Conservation (phyloP, 2,797 vertebrate genomes). For the Squalus acanthias region DNA sequence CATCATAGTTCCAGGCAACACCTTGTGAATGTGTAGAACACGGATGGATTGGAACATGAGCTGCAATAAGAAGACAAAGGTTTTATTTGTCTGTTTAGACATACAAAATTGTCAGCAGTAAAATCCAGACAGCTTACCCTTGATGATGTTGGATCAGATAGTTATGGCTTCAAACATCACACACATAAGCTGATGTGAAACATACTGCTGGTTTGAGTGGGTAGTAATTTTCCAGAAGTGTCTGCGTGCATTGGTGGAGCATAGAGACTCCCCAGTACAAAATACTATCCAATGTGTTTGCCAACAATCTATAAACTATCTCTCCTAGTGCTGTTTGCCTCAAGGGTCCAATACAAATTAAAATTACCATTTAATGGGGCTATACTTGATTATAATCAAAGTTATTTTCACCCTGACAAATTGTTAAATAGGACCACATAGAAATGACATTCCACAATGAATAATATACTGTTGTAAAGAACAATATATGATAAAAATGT, state of each 20-base stretch:
- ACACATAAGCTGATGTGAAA: not conserved
- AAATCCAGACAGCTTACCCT: not conserved
- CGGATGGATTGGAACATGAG: conserved; percentile 81
- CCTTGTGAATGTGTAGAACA: conserved; percentile 60
- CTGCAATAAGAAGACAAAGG: conserved; percentile 51
- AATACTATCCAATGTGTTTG: not conserved
- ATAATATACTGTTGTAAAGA: not conserved
- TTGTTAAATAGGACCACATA: not conserved
- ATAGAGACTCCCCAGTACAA: too few relatives aligned
- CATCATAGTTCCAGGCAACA: conserved; percentile 80
- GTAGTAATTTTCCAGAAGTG: not conserved
- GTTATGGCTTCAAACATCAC: not conserved
- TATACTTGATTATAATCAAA: not conserved
- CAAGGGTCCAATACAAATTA: not conserved
- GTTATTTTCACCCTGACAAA: not conserved
- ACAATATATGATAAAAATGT: not conserved
- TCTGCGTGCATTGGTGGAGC: not conserved
- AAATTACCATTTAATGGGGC: not conserved
- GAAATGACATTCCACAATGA: not conserved
- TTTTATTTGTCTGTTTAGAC: not conserved
- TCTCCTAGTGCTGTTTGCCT: not conserved
- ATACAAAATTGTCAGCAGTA: not conserved
- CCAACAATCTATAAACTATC: not conserved
- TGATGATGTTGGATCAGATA: not conserved
- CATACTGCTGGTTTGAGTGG: not conserved